Evolutionary conservation across 2,888 invertebrate species (phyloP).

Genomic region (Drosophila birchii): DNA sequence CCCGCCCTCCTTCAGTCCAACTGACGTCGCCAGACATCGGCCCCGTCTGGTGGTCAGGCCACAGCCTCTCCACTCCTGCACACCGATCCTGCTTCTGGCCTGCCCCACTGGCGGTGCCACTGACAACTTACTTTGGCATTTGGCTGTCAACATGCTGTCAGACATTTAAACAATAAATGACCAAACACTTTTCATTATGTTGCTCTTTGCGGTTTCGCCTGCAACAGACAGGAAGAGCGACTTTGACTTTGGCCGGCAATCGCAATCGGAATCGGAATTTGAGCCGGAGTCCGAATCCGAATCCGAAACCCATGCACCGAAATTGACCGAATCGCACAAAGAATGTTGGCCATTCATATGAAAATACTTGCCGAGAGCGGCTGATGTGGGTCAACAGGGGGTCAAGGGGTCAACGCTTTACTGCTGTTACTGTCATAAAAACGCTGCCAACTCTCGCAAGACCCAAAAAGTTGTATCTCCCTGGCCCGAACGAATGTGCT

Average conservation of each 20-base stretch:
- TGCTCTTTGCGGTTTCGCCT: slow-evolving; percentile 74
- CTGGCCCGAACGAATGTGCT: slow-evolving; percentile 23
- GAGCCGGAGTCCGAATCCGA: neutral
- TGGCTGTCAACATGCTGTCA: slow-evolving; percentile 81
- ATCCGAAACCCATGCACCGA: neutral
- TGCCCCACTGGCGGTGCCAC: slow-evolving; percentile 37
- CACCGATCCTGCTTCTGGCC: slow-evolving; percentile 1
- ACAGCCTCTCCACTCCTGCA: slow-evolving; percentile 8
- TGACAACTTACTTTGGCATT: slow-evolving; percentile 80
- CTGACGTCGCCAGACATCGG: slow-evolving; percentile 52
- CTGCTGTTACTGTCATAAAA: slow-evolving; percentile 79
- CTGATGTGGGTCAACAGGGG: slow-evolving; percentile 72
- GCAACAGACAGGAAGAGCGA: slow-evolving; percentile 47
- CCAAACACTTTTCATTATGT: slow-evolving; percentile 80
- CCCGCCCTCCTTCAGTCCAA: slow-evolving; percentile 28
- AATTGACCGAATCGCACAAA: slow-evolving; percentile 37
- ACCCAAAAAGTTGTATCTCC: slow-evolving; percentile 12
- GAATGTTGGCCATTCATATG: slow-evolving; percentile 40
- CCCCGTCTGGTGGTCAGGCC: slow-evolving; percentile 59
- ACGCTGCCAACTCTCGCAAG: slow-evolving; percentile 63
- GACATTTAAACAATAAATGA: slow-evolving; percentile 78
- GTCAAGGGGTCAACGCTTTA: slow-evolving; percentile 72
- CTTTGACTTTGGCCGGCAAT: slow-evolving; percentile 32
- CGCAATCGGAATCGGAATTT: slow-evolving; percentile 11
- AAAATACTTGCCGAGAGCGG: slow-evolving; percentile 22